Percentiles rank a stretch among this genome's conserved stretches.
Evolutionary conservation across 92 coral and sea anemone genomes (phyloP).

Genomic region (Micromussa lordhowensis): DNA sequence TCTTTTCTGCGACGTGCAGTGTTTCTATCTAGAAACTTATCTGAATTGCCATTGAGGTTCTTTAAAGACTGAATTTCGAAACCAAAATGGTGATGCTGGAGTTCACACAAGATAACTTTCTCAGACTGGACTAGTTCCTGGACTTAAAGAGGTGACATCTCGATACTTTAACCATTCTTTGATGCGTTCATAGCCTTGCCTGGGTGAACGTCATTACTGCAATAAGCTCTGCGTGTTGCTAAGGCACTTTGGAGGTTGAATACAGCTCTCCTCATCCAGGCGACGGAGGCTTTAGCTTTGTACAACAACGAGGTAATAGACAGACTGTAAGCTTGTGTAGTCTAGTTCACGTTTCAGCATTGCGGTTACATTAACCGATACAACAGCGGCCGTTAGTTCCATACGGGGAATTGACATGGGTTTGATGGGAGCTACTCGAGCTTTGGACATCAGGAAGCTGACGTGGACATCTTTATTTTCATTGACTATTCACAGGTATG

Average conservation of each 20-base stretch:
- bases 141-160: constrained; percentile 21
- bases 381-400: constrained; percentile 73
- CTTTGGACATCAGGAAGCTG: constrained; percentile 39
- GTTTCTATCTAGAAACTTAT: constrained; percentile 52
- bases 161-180: neutral
- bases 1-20: constrained; percentile 48
- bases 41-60: too few species aligned
- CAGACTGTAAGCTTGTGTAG: constrained; percentile 2
- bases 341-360: constrained; percentile 40
- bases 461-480: constrained; percentile 19
- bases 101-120: constrained; percentile 39
- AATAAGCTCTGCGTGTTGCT: neutral
- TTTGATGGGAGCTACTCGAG: constrained; percentile 47
- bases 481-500: too few species aligned
- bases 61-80: constrained; percentile 40
- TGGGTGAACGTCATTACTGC: too few species aligned
- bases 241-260: neutral
- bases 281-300: constrained; percentile 5
- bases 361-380: constrained; percentile 59
- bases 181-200: neutral
- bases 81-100: constrained; percentile 52
- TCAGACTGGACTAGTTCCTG: constrained; percentile 55
- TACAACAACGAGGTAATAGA: constrained; percentile 22
- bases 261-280: constrained; percentile 23
- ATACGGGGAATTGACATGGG: constrained; percentile 38